Base-by-base conservation (phyloP, 2,797 vertebrate genomes). In the Sebastes hopkinsi region DNA sequence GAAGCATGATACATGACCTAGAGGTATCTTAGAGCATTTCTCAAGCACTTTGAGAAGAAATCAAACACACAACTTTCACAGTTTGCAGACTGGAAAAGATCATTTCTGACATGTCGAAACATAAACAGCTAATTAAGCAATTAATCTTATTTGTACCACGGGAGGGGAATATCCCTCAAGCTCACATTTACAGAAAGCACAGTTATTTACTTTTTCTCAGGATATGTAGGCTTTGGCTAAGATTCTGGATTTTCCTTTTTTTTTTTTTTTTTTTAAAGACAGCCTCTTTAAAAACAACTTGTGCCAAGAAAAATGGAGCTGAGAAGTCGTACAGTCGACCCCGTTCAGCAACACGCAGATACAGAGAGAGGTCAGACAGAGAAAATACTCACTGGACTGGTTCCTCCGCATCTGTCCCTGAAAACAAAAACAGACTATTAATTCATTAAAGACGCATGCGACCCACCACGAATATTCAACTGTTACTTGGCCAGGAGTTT, bases 371-470 rank as follows among this genome's bases (percentile, higher is more conserved):
- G 77, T 84, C 81, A 76, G 74, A 67, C 54, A 65, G 71, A 75
- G 80, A 79, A 86, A 93, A 96, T 89, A 98, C 98, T 99, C 96
- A 99, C 98, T 99, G 92, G 98, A 98, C 80, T 96, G 96, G 94
- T 98, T 99, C 92, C 95, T 96, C 92, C 96, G 97, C 92, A 98
- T 97, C 92, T 97, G 97, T 87, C 96, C 97, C 98, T 99, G 92
- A 88, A 92, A 89, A 83, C 94, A 90, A 87, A 83, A 93, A 95
- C 89, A 92, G 58, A 86, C 70, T 42, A 88, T 80, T 68, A 83
- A 90, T 93, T 88, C 91, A 85, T 80, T 64, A 86, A 76, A 85
- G 72, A 67, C 13, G 75, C 69, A 66, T 13, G 22, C 16, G 18
- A 72, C 50, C 67, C 32, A 79, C 69, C 32, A n/a, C 62, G 3